Base-by-base conservation (phyloP, 2,888 invertebrate species). In the Clistopyga incitator region DNA sequence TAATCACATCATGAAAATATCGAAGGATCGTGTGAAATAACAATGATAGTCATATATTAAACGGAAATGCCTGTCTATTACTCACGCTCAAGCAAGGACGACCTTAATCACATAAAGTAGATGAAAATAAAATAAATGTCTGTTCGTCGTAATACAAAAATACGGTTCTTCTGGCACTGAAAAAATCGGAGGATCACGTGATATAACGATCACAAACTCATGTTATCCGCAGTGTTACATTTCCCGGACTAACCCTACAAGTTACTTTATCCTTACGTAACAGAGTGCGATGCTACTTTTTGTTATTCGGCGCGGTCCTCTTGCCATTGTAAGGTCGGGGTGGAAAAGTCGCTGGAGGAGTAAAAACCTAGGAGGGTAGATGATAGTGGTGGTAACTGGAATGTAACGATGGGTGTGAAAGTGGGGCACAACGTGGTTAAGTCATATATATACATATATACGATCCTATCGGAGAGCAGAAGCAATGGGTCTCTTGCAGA, bases 251-350 rank as follows among this genome's bases (percentile, higher is more conserved):
- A 18, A 20, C 11, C 18, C 34, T n/a, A 15, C 38, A 34, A 18
- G 61, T 34, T 34, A n/a, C 61, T 15, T 38, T 15, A 59, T 72
- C 59, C 56, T 72, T 45, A 42, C 25, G 15, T 20, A 15, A 25
- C 13, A 38, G 70, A n/a, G 52, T 13, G 34, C 56, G 20, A 76
- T 61, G 59, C 42, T 47, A 54, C 82, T 82, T 80, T 70, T 84
- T 86, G 78, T 86, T 85, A 85, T 85, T 85, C 86, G 34, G 10
- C 65, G 50, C 77, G 83, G 74, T 64, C 68, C 38, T 78, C 74
- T 65, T 65, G 75, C 77, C 76, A 68, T 78, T 84, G 20, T 56
- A 45, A 85, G 74, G 78, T 84, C 79, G 61, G 61, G 74, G 42
- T 75, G 52, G 70, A 78, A 65, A 59, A 56, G 65, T 54, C 29